Conservation (phyloP, 2,113 vertebrate species). For the Dromiciops gliroides region DNA sequence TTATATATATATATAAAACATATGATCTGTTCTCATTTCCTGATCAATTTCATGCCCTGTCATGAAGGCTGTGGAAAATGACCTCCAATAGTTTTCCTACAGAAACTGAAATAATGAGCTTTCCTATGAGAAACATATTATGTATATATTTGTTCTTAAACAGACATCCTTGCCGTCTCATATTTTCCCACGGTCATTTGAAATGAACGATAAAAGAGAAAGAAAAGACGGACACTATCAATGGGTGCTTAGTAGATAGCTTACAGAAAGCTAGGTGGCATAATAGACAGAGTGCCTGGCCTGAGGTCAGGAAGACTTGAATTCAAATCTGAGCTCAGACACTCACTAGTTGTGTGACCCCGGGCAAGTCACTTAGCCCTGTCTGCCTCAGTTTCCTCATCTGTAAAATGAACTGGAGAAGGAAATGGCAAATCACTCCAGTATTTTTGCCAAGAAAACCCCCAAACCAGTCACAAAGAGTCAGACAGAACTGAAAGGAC, state of each 20-base stretch:
- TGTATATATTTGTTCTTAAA: background rate
- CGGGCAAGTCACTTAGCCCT: background rate
- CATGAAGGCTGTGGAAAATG: too few relatives aligned
- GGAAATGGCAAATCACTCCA: background rate
- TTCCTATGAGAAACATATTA: background rate
- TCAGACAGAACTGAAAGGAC: background rate
- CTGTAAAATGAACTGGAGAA: background rate
- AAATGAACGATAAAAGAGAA: constrained; percentile 42
- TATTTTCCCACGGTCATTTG: background rate
- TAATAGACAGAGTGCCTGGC: too few relatives aligned
- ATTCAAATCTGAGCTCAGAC: background rate
- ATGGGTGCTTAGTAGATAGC: background rate
- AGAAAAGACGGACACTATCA: constrained; percentile 24
- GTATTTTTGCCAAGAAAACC: background rate
- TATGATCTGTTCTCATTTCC: too few relatives aligned
- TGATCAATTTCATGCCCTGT: too few relatives aligned
- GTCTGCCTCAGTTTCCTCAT: background rate
- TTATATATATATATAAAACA: too few relatives aligned
- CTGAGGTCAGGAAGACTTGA: background rate
- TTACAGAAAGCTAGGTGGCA: background rate
- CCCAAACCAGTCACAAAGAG: background rate
- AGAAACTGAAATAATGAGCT: background rate
- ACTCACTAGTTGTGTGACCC: background rate
- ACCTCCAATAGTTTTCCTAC: background rate
- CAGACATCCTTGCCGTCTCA: background rate